Evolutionary conservation across 1,140 invertebrate species (phyloP), one percentile per base, ranked within the genome.

Genomic region (Neodiprion fabricii): DNA sequence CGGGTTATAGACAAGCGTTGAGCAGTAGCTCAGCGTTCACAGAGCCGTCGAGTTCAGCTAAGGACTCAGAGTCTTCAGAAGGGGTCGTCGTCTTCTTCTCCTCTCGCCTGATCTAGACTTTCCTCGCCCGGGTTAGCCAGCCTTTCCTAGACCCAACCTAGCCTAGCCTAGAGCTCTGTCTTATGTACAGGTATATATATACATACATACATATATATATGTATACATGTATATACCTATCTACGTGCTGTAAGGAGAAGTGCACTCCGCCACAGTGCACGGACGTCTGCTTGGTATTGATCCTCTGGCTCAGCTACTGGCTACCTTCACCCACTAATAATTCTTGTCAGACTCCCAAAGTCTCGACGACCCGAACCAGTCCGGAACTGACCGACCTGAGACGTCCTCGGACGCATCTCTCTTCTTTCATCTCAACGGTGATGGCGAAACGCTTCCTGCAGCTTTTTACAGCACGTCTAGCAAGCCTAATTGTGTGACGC

Each of bases 271-370:
- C 79, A 79, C 83, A 76, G 78, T 81, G 84, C 81, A 85, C 81
- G 83, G 83, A 79, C 77, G 79, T 83, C 85, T 87, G 86, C 84
- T 85, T 85, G 80, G 85, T 87, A 87, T 87, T 88, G 85, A 87
- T 87, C 85, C 83, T 83, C 82, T 12, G 81, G 85, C 85, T 87
- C 84, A 84, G 85, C 85, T 85, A 86, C 85, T 84, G 86, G 86
- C 86, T 87, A 88, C 86, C 85, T 88, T 88, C 85, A 84, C 86
- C 86, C 86, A 86, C 87, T 87, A 88, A 88, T 88, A 87, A 88
- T 88, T 88, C 86, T 88, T 88, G 86, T 88, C 86, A 87, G 86
- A 86, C 86, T 86, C 86, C 85, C 81, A 82, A 86, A 87, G 84
- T 83, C 82, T 81, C 83, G 83, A 79, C 82, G 81, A 78, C 82